Conservation (phyloP, 1,140 invertebrate species). For the Triops longicaudatus region DNA sequence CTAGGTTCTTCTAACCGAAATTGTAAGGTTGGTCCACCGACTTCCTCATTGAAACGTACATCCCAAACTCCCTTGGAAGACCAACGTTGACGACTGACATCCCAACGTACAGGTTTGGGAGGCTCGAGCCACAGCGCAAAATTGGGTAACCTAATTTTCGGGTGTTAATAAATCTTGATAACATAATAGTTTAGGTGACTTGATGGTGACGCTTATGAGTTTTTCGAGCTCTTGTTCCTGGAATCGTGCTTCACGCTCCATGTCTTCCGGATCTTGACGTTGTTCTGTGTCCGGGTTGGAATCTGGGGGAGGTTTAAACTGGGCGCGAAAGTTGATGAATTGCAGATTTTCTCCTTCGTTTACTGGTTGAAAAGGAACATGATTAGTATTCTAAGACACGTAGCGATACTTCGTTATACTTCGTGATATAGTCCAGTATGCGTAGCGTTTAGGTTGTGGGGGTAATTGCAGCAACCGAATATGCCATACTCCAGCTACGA, state of each 20-base stretch:
- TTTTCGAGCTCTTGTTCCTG: conserved; percentile 25
- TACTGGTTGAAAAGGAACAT: not conserved
- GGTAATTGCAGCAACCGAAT: conserved; percentile 18
- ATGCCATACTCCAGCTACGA: conserved; percentile 8
- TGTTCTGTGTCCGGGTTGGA: conserved; percentile 4
- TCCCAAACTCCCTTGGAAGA: conserved; percentile 26
- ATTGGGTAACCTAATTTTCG: conserved; percentile 13
- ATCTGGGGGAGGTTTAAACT: not conserved
- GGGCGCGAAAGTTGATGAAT: not conserved
- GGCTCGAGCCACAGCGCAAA: conserved; percentile 25
- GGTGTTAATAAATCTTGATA: conserved; percentile 1
- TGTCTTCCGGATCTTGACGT: conserved; percentile 22
- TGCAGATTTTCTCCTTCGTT: not conserved
- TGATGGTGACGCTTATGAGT: conserved; percentile 28
- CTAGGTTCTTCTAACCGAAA: conserved; percentile 26
- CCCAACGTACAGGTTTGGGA: conserved; percentile 24
- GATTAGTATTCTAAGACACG: not conserved
- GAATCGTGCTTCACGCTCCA: conserved; percentile 16
- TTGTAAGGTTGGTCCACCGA: conserved; percentile 23
- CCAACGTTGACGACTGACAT: conserved; percentile 6
- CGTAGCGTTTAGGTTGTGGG: conserved; percentile 11
- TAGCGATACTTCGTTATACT: not conserved
- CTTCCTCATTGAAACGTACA: conserved; percentile 24
- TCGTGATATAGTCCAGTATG: conserved; percentile 15
- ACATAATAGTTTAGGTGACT: conserved; percentile 19